These are phyloP conservation scores for Dendroctonus valens DNA, from an alignment of 1,140 invertebrate genomes.

Conservation along the genomic window DNA sequence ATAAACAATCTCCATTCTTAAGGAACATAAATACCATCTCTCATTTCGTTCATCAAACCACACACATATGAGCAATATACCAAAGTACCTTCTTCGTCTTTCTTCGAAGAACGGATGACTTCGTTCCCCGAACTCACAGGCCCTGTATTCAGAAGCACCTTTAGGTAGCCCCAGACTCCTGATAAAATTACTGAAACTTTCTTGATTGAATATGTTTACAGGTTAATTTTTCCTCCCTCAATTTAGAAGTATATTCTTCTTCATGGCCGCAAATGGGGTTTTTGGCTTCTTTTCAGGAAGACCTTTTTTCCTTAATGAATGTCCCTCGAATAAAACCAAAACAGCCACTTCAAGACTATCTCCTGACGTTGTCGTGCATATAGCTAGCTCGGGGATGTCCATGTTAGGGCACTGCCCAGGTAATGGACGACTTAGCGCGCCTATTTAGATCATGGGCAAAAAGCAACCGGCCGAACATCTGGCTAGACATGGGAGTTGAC, in stretches of 20 bases:
- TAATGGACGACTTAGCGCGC: too few species aligned
- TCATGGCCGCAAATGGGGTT: not conserved
- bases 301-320: slow-evolving; percentile 4
- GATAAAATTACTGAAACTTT: slow-evolving; percentile 16
- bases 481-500: too few species aligned
- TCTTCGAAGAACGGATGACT: slow-evolving; percentile 26
- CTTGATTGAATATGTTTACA: slow-evolving; percentile 2
- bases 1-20: slow-evolving; percentile 40
- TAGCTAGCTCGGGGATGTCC: too few species aligned
- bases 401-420: too few species aligned
- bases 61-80: slow-evolving; percentile 41
- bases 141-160: not conserved
- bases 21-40: slow-evolving; percentile 5
- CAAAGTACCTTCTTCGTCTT: not conserved
- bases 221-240: not conserved
- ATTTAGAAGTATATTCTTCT: not conserved
- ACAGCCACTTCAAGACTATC: too few species aligned
- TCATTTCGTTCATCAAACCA: slow-evolving; percentile 40
- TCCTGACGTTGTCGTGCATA: too few species aligned
- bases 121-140: slow-evolving; percentile 3
- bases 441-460: too few species aligned
- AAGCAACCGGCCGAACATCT: too few species aligned
- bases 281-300: too few species aligned
- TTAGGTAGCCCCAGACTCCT: slow-evolving; percentile 9
- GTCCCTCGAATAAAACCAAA: not conserved